Percentiles rank a stretch among this genome's conserved stretches.
These are phyloP conservation scores for Ammospiza caudacuta DNA, from an alignment of 2,113 vertebrate genomes.

Conservation along the genomic window DNA sequence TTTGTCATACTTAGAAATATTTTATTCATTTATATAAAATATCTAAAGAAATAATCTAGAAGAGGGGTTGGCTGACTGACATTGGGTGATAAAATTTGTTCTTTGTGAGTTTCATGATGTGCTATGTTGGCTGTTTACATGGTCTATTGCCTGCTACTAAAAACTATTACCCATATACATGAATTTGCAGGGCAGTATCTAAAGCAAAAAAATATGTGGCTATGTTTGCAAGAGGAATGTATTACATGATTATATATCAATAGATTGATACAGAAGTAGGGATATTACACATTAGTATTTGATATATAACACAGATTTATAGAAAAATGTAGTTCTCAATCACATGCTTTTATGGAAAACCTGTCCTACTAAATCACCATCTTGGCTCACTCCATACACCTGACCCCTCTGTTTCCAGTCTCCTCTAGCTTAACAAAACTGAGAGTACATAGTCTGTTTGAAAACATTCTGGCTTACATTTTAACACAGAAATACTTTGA, in stretches of 20 bases:
- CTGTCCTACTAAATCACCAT: constrained; percentile 46
- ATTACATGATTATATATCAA: constrained; percentile 52
- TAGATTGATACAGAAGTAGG: constrained; percentile 56
- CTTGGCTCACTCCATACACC: constrained; percentile 24
- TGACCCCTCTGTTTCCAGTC: constrained; percentile 16
- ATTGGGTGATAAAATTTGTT: constrained; percentile 40
- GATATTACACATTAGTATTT: constrained; percentile 53
- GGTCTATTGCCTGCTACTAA: constrained; percentile 59
- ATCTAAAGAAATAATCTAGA: constrained; percentile 34
- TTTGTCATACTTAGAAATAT: constrained; percentile 9
- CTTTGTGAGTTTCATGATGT: constrained; percentile 39
- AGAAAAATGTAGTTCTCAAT: constrained; percentile 56
- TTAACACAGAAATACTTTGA: neutral
- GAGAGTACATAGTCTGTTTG: neutral
- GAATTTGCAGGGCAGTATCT: constrained; percentile 51
- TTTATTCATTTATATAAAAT: constrained; percentile 28
- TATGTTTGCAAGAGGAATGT: constrained; percentile 9
- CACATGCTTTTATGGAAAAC: constrained; percentile 54
- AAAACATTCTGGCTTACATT: neutral
- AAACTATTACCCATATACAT: constrained; percentile 55
- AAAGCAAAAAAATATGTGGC: constrained; percentile 64
- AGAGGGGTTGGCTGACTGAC: constrained; percentile 3
- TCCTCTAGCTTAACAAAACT: constrained; percentile 6
- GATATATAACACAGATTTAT: constrained; percentile 56
- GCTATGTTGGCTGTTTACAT: constrained; percentile 59